Percentiles rank a stretch among this genome's conserved stretches.
phyloP scores from a whole-genome alignment of 2,888 invertebrate genomes.

The Geotrupes spiniger region DNA sequence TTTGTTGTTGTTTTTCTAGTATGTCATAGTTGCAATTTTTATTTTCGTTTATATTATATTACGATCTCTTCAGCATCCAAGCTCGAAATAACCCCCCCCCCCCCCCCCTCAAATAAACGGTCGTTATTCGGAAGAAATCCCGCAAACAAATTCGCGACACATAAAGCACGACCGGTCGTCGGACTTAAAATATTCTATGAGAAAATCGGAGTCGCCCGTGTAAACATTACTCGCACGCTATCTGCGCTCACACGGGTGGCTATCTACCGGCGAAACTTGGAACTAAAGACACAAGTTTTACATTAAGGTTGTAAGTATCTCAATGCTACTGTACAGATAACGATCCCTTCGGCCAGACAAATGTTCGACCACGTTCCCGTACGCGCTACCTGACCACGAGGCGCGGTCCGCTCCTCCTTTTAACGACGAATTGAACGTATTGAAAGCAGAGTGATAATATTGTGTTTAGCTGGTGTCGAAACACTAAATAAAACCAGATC shows the following conservation, averaged over 20 bases:
- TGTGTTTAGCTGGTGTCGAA: conserved; percentile 9
- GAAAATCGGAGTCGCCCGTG: too few species aligned
- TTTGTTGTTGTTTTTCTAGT: too few species aligned
- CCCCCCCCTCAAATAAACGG: too few species aligned
- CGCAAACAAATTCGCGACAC: too few species aligned
- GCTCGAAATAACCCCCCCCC: too few species aligned
- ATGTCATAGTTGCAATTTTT: too few species aligned
- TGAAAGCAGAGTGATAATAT: conserved; percentile 7
- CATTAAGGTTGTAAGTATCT: conserved; percentile 46
- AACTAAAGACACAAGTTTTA: conserved; percentile 48
- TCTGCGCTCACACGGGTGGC: conserved; percentile 40
- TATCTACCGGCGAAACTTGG: conserved; percentile 42
- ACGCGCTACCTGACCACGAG: conserved; percentile 20
- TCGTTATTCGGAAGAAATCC: too few species aligned
- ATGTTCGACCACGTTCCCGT: conserved; percentile 13
- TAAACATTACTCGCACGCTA: conserved; percentile 2
- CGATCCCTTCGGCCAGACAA: conserved; percentile 36
- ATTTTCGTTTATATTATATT: too few species aligned
- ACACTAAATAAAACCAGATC: conserved; percentile 3
- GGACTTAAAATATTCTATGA: too few species aligned
- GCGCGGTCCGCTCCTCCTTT: conserved; percentile 40
- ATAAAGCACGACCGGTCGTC: too few species aligned
- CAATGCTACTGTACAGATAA: conserved; percentile 49
- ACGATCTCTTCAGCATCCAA: too few species aligned
- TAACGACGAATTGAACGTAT: conserved; percentile 29